These are phyloP conservation scores for Eulemur rubriventer DNA, from an alignment of 2,797 vertebrate species.

Conservation along the genomic window DNA sequence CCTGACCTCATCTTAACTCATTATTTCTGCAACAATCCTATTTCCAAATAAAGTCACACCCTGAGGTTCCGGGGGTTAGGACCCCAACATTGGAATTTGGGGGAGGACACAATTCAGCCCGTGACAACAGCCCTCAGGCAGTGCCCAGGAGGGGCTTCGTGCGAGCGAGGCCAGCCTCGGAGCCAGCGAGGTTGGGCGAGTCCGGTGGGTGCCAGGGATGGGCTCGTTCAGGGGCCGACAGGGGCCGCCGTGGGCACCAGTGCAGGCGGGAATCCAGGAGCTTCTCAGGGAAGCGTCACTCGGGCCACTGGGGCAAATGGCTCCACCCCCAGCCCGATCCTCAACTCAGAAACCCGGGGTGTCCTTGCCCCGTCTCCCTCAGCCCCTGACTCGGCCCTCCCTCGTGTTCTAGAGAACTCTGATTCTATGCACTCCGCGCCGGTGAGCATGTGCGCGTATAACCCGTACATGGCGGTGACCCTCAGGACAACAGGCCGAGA, in stretches of 20 bases:
- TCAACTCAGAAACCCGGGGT: neutral
- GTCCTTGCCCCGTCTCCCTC: neutral
- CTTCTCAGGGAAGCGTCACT: neutral
- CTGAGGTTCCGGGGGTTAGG: rapidly evolving
- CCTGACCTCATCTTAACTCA: neutral
- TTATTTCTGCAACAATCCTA: neutral
- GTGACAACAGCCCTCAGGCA: neutral
- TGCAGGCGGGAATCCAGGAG: rapidly evolving
- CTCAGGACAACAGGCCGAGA: rapidly evolving
- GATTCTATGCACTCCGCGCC: neutral
- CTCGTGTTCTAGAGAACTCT: neutral
- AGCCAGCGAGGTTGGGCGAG: neutral
- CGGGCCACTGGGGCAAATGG: neutral
- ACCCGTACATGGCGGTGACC: rapidly evolving
- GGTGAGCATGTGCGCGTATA: rapidly evolving
- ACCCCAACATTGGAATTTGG: neutral
- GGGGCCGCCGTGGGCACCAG: neutral
- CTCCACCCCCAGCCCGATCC: rapidly evolving
- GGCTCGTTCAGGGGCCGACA: rapidly evolving
- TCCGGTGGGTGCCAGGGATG: neutral
- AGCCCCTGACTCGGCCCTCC: neutral
- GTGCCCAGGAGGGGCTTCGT: neutral
- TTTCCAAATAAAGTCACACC: neutral
- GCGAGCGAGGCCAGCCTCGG: rapidly evolving
- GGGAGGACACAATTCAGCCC: no score